These are phyloP conservation scores for Tiliqua scincoides DNA, from an alignment of 2,113 vertebrate species.

Conservation along the genomic window DNA sequence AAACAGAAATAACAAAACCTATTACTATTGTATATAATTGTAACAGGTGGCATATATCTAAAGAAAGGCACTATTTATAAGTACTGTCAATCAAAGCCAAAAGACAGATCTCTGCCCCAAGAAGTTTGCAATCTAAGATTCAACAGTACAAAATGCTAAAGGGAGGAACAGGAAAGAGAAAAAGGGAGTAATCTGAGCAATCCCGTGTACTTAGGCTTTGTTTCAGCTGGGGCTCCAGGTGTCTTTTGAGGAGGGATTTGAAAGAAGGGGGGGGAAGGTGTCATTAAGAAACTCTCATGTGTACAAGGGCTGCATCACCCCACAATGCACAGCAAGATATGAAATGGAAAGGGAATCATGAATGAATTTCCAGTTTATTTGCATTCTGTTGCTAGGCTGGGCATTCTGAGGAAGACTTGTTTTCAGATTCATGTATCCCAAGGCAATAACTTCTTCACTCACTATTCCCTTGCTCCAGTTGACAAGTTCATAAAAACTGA, in stretches of 20 bases:
- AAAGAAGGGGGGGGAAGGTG: neutral
- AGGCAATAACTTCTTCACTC: neutral
- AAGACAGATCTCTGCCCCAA: neutral
- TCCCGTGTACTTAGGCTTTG: neutral
- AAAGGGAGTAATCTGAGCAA: neutral
- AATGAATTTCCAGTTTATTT: neutral
- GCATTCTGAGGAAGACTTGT: neutral
- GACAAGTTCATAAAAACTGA: neutral
- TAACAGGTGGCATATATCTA: neutral
- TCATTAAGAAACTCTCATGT: neutral
- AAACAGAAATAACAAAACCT: neutral
- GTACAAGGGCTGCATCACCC: neutral
- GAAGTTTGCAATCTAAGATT: neutral
- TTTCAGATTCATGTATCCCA: neutral
- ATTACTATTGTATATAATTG: neutral
- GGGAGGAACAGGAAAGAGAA: neutral
- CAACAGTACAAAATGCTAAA: neutral
- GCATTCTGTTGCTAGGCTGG: neutral
- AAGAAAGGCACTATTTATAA: neutral
- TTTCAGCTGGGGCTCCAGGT: neutral
- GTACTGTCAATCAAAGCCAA: neutral
- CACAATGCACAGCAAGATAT: neutral
- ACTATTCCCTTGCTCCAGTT: neutral
- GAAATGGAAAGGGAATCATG: neutral
- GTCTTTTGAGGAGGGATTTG: neutral